Evolutionary conservation across 1,140 invertebrate species (phyloP).

Genomic region (Steinernema khuongi): DNA sequence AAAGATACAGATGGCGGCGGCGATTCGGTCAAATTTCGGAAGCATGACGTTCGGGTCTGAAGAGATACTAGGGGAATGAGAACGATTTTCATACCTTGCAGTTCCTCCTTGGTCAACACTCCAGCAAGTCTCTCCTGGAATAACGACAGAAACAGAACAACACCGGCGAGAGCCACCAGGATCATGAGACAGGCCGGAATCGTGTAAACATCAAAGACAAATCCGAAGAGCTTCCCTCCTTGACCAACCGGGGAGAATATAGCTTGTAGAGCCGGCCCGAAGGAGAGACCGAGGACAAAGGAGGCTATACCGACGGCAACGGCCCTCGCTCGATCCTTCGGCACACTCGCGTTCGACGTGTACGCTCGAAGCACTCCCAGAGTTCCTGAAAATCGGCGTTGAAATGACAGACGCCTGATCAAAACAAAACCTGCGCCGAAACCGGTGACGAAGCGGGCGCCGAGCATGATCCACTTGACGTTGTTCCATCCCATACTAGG

Average conservation of each 20-base stretch:
- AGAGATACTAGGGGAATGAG: neutral
- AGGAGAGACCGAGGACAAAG: conserved; percentile 21
- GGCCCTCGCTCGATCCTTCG: conserved; percentile 23
- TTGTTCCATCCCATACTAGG: conserved; percentile 17
- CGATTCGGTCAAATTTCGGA: conserved; percentile 20
- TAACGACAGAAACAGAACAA: conserved; percentile 18
- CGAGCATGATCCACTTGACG: conserved; percentile 24
- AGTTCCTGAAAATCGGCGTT: neutral
- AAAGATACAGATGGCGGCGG: conserved; percentile 27
- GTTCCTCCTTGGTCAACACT: conserved; percentile 21
- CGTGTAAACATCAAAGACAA: conserved; percentile 25
- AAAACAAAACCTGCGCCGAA: conserved; percentile 20
- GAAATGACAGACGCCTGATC: neutral
- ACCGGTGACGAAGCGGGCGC: conserved; percentile 21
- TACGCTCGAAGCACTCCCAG: conserved; percentile 24
- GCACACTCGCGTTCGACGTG: conserved; percentile 4
- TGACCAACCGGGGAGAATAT: conserved; percentile 3
- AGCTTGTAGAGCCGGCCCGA: conserved; percentile 22
- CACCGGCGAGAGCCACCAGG: conserved; percentile 13
- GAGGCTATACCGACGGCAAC: conserved; percentile 23
- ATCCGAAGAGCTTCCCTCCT: neutral
- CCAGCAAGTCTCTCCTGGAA: conserved; percentile 26
- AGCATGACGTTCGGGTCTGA: conserved; percentile 19
- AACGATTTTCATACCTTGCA: neutral
- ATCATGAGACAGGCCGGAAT: conserved; percentile 19